Evolutionary conservation across 37 sponge, comb jelly and placozoan species (phyloP).

Genomic region (Spongia lamella): DNA sequence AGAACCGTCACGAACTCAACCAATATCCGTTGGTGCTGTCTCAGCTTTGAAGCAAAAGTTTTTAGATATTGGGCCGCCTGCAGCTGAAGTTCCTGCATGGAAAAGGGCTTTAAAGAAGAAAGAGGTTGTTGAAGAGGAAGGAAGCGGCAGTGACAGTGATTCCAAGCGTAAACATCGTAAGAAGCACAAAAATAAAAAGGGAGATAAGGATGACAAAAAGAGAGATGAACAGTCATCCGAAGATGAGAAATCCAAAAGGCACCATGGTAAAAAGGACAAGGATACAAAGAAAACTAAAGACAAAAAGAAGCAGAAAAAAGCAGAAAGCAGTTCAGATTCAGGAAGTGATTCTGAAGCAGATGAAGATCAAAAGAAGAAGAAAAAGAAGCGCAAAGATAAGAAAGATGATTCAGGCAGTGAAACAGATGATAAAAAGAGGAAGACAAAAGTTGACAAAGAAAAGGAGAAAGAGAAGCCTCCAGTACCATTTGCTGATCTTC

Average conservation of each 20-base stretch:
- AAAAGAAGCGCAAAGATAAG: not conserved
- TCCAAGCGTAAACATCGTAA: not conserved
- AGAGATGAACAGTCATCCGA: not conserved
- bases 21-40: not conserved
- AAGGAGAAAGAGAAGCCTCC: not conserved
- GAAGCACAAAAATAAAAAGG: conserved; percentile 8
- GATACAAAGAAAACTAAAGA: not conserved
- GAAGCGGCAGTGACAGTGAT: not conserved
- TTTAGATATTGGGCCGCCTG: not conserved
- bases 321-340: not conserved
- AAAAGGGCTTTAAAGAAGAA: conserved; percentile 6
- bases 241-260: not conserved
- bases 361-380: not conserved
- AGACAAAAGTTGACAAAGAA: not conserved
- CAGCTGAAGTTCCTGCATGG: not conserved
- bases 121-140: not conserved
- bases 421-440: not conserved
- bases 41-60: not conserved
- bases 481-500: too few relatives aligned
- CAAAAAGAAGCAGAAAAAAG: not conserved
- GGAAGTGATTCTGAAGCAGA: conserved; percentile 1
- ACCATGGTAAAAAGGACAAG: not conserved
- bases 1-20: too few relatives aligned
- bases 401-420: not conserved
- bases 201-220: not conserved